phyloP scores from a whole-genome alignment of 23 tunicate genomes.

The Botrylloides violaceus region DNA sequence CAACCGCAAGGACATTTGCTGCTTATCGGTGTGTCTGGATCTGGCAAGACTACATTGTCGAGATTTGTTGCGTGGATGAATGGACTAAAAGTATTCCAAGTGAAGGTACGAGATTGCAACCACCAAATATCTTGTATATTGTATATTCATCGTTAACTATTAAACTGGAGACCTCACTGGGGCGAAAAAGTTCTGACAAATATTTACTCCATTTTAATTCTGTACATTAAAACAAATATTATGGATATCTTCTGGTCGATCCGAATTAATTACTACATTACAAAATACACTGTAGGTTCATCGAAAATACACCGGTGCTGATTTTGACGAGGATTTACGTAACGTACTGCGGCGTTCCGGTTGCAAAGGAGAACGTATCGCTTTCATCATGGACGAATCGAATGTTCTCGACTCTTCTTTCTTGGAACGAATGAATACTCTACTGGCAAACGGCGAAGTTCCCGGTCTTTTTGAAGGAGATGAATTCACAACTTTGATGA shows the following conservation, averaged over 20 bases:
- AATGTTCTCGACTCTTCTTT: conserved; percentile 96
- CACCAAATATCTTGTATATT: background rate
- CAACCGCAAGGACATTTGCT: conserved; percentile 99
- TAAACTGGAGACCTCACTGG: too few relatives aligned
- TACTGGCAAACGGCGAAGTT: conserved; percentile 91
- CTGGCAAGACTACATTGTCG: conserved; percentile 95
- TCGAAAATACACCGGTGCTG: conserved; percentile 88
- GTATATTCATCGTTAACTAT: too few relatives aligned
- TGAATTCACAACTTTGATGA: conserved; percentile 95
- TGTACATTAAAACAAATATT: background rate
- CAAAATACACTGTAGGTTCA: conserved; percentile 73
- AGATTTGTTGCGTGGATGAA: conserved; percentile 99
- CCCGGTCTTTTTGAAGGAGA: conserved; percentile 99
- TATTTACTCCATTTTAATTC: background rate
- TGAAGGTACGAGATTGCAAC: conserved; percentile 40
- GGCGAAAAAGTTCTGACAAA: too few relatives aligned
- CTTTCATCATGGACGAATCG: conserved; percentile 99
- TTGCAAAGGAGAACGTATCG: conserved; percentile 96
- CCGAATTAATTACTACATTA: too few relatives aligned
- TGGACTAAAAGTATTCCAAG: conserved; percentile 86
- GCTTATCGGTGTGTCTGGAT: conserved; percentile 95
- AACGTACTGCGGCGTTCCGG: conserved; percentile 86
- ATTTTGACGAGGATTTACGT: conserved; percentile 95
- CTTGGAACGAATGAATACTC: conserved; percentile 92
- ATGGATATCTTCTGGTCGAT: too few relatives aligned